Conservation (phyloP, 2,888 invertebrate genomes). For the Caenorhabditis japonica region DNA sequence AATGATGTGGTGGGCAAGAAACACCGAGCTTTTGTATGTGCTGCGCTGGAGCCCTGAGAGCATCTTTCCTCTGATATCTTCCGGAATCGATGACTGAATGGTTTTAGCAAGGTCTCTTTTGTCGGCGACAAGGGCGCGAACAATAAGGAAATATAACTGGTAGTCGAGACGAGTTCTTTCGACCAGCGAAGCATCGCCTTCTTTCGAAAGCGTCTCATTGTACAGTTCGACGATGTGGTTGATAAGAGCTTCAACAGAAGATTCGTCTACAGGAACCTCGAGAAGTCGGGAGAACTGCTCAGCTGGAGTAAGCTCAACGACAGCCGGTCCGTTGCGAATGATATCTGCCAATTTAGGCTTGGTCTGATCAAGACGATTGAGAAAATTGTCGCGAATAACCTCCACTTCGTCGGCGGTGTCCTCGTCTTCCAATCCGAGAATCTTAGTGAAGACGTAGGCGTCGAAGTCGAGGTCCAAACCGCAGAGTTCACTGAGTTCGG, state of each 20-base stretch:
- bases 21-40: slow-evolving; percentile 15
- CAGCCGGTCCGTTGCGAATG: slow-evolving; percentile 9
- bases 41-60: slow-evolving; percentile 12
- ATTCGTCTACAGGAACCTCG: not conserved
- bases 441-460: slow-evolving; percentile 18
- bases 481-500: slow-evolving; percentile 11
- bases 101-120: slow-evolving; percentile 2
- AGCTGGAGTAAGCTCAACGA: not conserved
- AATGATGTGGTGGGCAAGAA: slow-evolving; percentile 20
- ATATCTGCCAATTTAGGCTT: slow-evolving; percentile 1
- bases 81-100: slow-evolving; percentile 13
- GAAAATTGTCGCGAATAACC: slow-evolving; percentile 6
- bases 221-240: not conserved
- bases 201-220: not conserved
- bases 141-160: slow-evolving; percentile 13
- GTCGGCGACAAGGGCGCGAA: slow-evolving; percentile 7
- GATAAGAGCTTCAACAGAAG: not conserved
- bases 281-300: slow-evolving; percentile 6
- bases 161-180: slow-evolving; percentile 4
- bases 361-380: not conserved
- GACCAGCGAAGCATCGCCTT: not conserved
- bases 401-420: slow-evolving; percentile 7
- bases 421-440: slow-evolving; percentile 5
- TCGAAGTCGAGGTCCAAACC: slow-evolving; percentile 29
- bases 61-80: not conserved